Percentiles rank a stretch among this genome's conserved stretches.
Evolutionary conservation across 2,113 vertebrate species (phyloP).

Genomic region (Clinocottus analis): DNA sequence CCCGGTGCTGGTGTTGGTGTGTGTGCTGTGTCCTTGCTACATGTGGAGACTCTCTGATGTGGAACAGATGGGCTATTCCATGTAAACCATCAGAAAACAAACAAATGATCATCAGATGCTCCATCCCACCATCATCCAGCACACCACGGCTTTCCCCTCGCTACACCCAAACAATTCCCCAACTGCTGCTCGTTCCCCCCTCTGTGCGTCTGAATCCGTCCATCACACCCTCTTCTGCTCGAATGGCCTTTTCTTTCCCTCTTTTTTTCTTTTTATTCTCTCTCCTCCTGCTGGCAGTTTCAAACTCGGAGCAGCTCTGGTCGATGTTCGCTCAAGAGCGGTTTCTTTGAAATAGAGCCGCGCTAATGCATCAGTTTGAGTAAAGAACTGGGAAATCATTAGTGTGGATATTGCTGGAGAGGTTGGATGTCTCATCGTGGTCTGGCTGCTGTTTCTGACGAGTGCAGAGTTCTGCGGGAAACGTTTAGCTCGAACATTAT

Average conservation of each 20-base stretch:
- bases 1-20: neutral
- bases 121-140: conserved; percentile 14
- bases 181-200: conserved; percentile 35
- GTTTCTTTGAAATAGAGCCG: neutral
- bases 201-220: conserved; percentile 12
- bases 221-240: conserved; percentile 1
- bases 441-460: neutral
- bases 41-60: conserved; percentile 37
- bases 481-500: too few species aligned
- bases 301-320: neutral
- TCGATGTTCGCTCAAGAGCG: conserved; percentile 2
- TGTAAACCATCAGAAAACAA: conserved; percentile 54
- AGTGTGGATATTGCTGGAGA: neutral
- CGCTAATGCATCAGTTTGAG: neutral
- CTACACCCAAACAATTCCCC: conserved; percentile 38
- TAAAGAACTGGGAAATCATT: neutral
- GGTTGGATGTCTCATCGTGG: too few species aligned
- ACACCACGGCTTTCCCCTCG: conserved; percentile 15
- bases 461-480: neutral
- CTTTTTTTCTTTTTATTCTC: neutral
- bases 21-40: conserved; percentile 26
- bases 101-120: conserved; percentile 53
- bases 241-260: conserved; percentile 5
- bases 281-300: conserved; percentile 13
- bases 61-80: conserved; percentile 56